Conservation (phyloP, 2,113 vertebrate genomes). For the Menidia beryllina region DNA sequence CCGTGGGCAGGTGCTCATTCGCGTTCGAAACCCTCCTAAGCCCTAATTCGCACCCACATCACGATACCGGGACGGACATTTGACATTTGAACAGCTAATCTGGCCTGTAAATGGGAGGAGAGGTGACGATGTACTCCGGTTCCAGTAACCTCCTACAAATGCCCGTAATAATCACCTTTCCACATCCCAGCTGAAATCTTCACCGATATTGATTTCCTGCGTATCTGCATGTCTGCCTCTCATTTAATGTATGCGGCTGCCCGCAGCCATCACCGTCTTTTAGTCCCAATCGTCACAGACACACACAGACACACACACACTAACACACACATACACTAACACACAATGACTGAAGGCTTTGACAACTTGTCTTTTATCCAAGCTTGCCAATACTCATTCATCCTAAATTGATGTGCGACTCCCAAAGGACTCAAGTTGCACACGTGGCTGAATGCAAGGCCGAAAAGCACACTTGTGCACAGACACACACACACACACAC, state of each 20-base stretch:
- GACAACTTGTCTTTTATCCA: slow-evolving; percentile 69
- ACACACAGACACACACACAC: slow-evolving; percentile 3
- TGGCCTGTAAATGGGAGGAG: slow-evolving; percentile 14
- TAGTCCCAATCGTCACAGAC: neutral
- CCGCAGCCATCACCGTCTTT: slow-evolving; percentile 27
- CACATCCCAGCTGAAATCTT: slow-evolving; percentile 33
- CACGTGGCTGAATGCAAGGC: slow-evolving; percentile 25
- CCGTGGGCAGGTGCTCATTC: slow-evolving; percentile 41
- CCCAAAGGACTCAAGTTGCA: slow-evolving; percentile 37
- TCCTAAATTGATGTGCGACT: slow-evolving; percentile 63
- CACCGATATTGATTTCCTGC: slow-evolving; percentile 51
- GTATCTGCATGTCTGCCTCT: slow-evolving; percentile 26
- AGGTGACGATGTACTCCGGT: slow-evolving; percentile 46
- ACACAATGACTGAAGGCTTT: slow-evolving; percentile 28
- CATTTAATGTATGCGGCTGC: slow-evolving; percentile 26
- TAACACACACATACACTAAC: slow-evolving; percentile 1
- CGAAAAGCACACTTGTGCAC: neutral
- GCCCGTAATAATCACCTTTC: slow-evolving; percentile 46
- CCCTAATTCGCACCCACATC: neutral
- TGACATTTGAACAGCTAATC: slow-evolving; percentile 26
- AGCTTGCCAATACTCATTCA: slow-evolving; percentile 69
- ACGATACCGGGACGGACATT: neutral
- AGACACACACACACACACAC: slow-evolving; percentile 1
- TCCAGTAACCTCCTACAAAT: slow-evolving; percentile 18
- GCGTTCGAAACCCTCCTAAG: neutral